Base-by-base conservation (phyloP, 2,113 vertebrate species). In the Cololabis saira region DNA sequence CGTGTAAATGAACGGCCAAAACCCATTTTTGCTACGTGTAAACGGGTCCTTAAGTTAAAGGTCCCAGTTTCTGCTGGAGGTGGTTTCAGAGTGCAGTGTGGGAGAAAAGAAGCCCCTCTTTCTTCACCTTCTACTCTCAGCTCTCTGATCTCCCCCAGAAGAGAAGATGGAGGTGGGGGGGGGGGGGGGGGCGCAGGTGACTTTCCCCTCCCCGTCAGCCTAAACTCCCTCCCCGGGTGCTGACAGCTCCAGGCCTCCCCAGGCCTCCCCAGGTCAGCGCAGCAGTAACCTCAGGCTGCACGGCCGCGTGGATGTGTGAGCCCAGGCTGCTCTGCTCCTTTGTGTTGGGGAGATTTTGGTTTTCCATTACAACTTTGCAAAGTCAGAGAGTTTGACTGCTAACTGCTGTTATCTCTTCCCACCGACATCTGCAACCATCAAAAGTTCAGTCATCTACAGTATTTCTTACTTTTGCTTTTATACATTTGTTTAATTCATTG, bases 121-220 rank as follows among this genome's bases (percentile, higher is more conserved):
- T 90, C 88, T 67, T 88, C 90, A 80, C 90, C 84, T 83, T 83
- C 85, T 76, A 87, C 85, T 90, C 74, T 82, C 54, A 30, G 41
- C 50, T 67, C 78, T 89, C 72, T 81, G 85, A 85, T 87, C 73
- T 87, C 58, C 40, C 67, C 56, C 59, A 42, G 53, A 33, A 55
- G 41, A 48, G 60, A 16, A 21, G 54, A 12, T 10, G 5, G 9
- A 12, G 12, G 19, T 40, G 45, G 45, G 45, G 12, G n/a, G 27
- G 22, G n/a, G 1, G 40, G 24, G 21, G 18, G 1, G 37, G 14
- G 0, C 40, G 57, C 88, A 90, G 83, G 90, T 87, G 86, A 86
- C 72, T 84, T 53, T 65, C 73, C 48, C 73, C 74, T 50, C 70
- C 61, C 76, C 33, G 77, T 64, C 61, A 68, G 65, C 63, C 73